These are phyloP conservation scores for Macrophya annulata DNA, from an alignment of 2,888 invertebrate genomes.

Conservation along the genomic window DNA sequence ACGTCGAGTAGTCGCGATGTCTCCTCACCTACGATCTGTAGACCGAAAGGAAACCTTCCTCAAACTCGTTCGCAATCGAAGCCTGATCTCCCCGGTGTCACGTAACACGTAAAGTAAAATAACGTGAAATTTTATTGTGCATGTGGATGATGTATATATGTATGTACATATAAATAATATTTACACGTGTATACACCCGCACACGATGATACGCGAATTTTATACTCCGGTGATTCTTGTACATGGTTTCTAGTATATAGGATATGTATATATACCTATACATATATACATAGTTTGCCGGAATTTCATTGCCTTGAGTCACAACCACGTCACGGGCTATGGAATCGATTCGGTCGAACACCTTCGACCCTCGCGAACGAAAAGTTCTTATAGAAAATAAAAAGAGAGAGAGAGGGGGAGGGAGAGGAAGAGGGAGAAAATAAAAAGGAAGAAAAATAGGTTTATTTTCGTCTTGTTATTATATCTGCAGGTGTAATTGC, in stretches of 20 bases:
- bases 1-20: conserved; percentile 10
- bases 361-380: conserved; percentile 28
- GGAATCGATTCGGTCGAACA: conserved; percentile 34
- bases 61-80: conserved; percentile 32
- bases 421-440: background rate
- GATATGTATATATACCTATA: conserved; percentile 1
- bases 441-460: background rate
- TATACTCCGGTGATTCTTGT: conserved; percentile 27
- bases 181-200: background rate
- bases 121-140: background rate
- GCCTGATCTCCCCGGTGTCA: conserved; percentile 44
- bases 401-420: background rate
- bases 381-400: conserved; percentile 26
- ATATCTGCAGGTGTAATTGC: conserved; percentile 3
- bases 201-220: conserved; percentile 34
- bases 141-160: background rate
- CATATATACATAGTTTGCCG: background rate
- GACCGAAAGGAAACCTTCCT: conserved; percentile 39
- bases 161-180: background rate
- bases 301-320: conserved; percentile 25
- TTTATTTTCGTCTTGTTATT: background rate
- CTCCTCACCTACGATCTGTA: conserved; percentile 1
- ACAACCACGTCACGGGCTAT: background rate
- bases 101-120: conserved; percentile 24
- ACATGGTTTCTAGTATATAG: background rate